These are phyloP conservation scores for Varanus komodoensis DNA, from an alignment of 2,113 vertebrate genomes.

Conservation along the genomic window DNA sequence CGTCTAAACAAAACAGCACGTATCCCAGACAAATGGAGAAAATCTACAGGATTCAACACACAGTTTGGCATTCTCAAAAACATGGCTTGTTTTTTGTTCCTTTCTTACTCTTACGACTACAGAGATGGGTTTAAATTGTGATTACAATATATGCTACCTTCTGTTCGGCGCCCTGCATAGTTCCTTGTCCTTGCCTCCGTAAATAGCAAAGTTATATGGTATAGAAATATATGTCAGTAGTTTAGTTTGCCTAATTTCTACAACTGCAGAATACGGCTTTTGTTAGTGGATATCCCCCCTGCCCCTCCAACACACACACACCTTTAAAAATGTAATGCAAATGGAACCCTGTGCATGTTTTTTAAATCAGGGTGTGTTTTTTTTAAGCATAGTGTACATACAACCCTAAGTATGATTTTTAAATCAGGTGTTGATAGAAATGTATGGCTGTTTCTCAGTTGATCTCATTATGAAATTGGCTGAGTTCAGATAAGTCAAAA, in stretches of 20 bases:
- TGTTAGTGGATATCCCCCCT: neutral
- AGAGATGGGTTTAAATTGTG: too few relatives aligned
- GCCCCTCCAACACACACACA: too few relatives aligned
- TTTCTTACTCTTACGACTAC: too few relatives aligned
- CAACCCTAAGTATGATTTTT: neutral
- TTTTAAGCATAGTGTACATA: neutral
- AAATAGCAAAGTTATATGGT: neutral
- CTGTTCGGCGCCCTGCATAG: neutral
- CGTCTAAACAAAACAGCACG: neutral
- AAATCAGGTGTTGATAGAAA: neutral
- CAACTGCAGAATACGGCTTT: neutral
- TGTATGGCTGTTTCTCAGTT: conserved; percentile 28
- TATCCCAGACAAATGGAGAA: neutral
- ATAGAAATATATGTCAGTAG: neutral
- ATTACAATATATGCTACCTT: neutral
- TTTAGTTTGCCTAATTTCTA: neutral
- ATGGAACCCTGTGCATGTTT: too few relatives aligned
- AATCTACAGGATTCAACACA: neutral
- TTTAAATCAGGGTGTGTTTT: neutral
- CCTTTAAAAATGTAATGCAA: too few relatives aligned
- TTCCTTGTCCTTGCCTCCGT: neutral
- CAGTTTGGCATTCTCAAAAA: neutral
- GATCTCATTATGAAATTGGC: conserved; percentile 1
- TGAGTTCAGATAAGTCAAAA: conserved; percentile 41
- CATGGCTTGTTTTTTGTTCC: neutral